phyloP scores from a whole-genome alignment of 2,888 invertebrate genomes.

The Agrypnus murinus region DNA sequence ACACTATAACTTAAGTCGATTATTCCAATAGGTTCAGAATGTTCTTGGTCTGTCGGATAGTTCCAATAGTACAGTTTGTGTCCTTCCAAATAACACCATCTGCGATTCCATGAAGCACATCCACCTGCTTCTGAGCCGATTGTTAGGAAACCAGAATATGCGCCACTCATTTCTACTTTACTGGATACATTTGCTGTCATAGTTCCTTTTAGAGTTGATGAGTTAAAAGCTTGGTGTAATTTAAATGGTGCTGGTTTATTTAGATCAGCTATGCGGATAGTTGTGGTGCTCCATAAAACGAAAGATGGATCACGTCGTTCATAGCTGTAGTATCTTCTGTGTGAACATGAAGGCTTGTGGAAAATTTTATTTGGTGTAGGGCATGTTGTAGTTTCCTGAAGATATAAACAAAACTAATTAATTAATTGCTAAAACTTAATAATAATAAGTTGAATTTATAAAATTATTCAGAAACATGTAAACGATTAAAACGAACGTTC shows the following conservation, averaged over 20 bases:
- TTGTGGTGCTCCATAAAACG: conserved; percentile 58
- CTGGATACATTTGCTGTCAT: conserved; percentile 62
- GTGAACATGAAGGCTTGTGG: conserved; percentile 51
- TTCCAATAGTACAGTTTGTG: conserved; percentile 71
- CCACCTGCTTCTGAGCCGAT: conserved; percentile 69
- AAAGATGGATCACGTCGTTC: conserved; percentile 31
- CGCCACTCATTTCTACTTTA: conserved; percentile 61
- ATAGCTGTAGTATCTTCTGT: conserved; percentile 50
- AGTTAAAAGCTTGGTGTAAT: conserved; percentile 57
- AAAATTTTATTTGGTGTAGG: conserved; percentile 62
- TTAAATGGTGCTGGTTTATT: conserved; percentile 59
- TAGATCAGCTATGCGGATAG: conserved; percentile 63
- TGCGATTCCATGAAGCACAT: conserved; percentile 71
- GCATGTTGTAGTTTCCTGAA: conserved; percentile 57
- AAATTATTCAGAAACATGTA: too few species aligned
- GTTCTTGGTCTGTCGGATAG: conserved; percentile 69
- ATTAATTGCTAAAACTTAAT: too few species aligned
- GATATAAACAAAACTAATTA: conserved; percentile 11
- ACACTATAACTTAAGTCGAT: conserved; percentile 69
- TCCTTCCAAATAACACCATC: conserved; percentile 73
- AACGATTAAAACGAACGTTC: too few species aligned
- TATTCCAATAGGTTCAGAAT: conserved; percentile 63
- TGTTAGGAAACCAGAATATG: conserved; percentile 71
- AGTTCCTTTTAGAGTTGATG: conserved; percentile 62
- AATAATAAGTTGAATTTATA: too few species aligned